A percentile compares a stretch with the other conserved stretches of the same genome.
phyloP scores from a whole-genome alignment of 2,113 vertebrate genomes.

The Coptodon bakossiorum region DNA sequence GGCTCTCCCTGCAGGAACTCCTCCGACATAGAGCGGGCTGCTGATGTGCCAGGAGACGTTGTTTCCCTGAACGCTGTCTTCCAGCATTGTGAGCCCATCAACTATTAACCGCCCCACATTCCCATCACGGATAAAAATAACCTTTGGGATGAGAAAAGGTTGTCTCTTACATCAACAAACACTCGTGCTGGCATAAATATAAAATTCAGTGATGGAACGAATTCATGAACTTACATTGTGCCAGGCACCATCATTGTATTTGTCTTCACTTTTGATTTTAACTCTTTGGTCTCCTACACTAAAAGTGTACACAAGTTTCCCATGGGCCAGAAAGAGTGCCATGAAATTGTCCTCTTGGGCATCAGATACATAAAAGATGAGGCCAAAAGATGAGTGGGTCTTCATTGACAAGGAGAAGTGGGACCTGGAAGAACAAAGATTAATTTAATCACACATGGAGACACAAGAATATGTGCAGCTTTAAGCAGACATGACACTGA shows the following conservation, averaged over 20 bases:
- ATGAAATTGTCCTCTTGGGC: slow-evolving; percentile 83
- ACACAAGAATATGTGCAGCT: not conserved
- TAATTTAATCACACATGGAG: not conserved
- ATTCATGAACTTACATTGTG: slow-evolving; percentile 79
- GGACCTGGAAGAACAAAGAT: slow-evolving; percentile 68
- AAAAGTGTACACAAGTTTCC: slow-evolving; percentile 85
- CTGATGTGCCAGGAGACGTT: slow-evolving; percentile 72
- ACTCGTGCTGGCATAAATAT: not conserved
- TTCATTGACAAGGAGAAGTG: slow-evolving; percentile 87
- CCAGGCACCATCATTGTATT: slow-evolving; percentile 86
- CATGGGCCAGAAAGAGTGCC: slow-evolving; percentile 82
- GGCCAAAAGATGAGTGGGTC: slow-evolving; percentile 85
- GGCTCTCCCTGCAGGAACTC: slow-evolving; percentile 82
- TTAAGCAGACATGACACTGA: not conserved
- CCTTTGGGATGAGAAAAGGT: slow-evolving; percentile 63
- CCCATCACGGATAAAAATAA: slow-evolving; percentile 79
- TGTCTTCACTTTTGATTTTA: slow-evolving; percentile 82
- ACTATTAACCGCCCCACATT: slow-evolving; percentile 80
- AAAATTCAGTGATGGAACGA: not conserved
- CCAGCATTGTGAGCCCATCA: slow-evolving; percentile 79
- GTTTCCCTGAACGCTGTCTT: slow-evolving; percentile 66
- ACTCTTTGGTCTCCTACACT: slow-evolving; percentile 79
- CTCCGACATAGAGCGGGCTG: slow-evolving; percentile 82
- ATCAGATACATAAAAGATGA: slow-evolving; percentile 87
- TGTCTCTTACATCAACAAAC: not conserved